A percentile compares a stretch with the other conserved stretches of the same genome.
Conservation (phyloP, 2,797 vertebrate genomes). For the Holocentrus rufus region DNA sequence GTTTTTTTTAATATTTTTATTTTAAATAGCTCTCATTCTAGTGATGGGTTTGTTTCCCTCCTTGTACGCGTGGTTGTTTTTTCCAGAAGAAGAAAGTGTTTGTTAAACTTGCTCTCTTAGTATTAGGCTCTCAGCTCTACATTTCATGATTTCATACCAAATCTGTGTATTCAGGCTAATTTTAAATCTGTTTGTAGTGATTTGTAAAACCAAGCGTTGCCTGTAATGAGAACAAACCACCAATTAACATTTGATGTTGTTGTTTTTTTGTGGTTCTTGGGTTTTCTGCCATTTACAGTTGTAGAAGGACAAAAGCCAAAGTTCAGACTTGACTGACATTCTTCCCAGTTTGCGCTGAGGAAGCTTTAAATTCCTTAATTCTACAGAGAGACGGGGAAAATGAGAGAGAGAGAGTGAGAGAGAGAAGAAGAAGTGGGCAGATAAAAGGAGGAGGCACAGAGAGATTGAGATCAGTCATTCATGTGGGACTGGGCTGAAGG, state of each 20-base stretch:
- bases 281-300: not conserved
- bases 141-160: not conserved
- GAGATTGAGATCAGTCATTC: slow-evolving; percentile 39
- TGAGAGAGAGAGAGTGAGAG: not conserved
- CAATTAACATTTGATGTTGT: no score
- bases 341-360: slow-evolving; percentile 10
- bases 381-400: not conserved
- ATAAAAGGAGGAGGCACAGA: slow-evolving; percentile 52
- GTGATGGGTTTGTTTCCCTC: not conserved
- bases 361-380: not conserved
- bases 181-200: no score
- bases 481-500: slow-evolving; percentile 24
- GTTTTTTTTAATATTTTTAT: no score
- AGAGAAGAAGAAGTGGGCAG: slow-evolving; percentile 3
- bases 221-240: no score
- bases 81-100: not conserved
- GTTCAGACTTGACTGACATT: slow-evolving; percentile 3
- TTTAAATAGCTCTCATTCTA: not conserved
- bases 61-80: not conserved
- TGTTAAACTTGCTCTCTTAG: not conserved
- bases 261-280: not conserved
- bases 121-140: not conserved
- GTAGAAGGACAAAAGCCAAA: not conserved
- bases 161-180: not conserved
- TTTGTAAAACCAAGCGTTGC: no score